phyloP scores from a whole-genome alignment of 1,140 invertebrate genomes.

The Zaprionus ornatus region DNA sequence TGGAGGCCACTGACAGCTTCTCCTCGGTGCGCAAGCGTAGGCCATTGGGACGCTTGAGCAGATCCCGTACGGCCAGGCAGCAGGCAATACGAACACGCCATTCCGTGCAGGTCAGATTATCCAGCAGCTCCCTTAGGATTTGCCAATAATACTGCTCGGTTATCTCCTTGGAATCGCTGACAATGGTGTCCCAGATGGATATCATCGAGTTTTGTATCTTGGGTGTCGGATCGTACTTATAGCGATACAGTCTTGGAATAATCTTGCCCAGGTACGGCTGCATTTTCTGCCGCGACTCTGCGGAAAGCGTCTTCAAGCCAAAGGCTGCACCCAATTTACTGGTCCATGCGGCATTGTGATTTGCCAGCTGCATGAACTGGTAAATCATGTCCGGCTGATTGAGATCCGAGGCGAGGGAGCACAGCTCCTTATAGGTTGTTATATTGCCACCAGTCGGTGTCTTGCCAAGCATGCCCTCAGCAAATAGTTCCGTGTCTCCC shows the following conservation, averaged over 20 bases:
- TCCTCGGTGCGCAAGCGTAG: slow-evolving; percentile 72
- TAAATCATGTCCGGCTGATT: slow-evolving; percentile 98
- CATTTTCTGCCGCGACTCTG: slow-evolving; percentile 92
- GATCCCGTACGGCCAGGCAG: slow-evolving; percentile 93
- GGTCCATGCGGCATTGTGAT: slow-evolving; percentile 97
- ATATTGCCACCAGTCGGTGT: slow-evolving; percentile 92
- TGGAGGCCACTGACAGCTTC: slow-evolving; percentile 9
- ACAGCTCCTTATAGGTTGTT: slow-evolving; percentile 97
- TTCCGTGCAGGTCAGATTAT: slow-evolving; percentile 92
- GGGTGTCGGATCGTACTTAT: slow-evolving; percentile 95
- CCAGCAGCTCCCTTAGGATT: slow-evolving; percentile 92
- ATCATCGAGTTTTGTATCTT: slow-evolving; percentile 96
- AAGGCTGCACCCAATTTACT: slow-evolving; percentile 96
- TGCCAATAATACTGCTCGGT: slow-evolving; percentile 95
- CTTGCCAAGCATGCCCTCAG: slow-evolving; percentile 93
- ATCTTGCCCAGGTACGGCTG: slow-evolving; percentile 92
- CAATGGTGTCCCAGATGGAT: slow-evolving; percentile 95
- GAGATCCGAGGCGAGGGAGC: slow-evolving; percentile 95
- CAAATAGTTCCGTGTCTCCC: slow-evolving; percentile 93
- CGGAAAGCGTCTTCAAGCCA: slow-evolving; percentile 93
- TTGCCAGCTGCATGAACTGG: slow-evolving; percentile 97
- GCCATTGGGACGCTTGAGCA: slow-evolving; percentile 87
- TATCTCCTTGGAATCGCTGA: slow-evolving; percentile 93
- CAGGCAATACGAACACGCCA: slow-evolving; percentile 96
- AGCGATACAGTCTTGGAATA: slow-evolving; percentile 94